Evolutionary conservation across 2,888 invertebrate species (phyloP).

Genomic region (Drosophila dives): DNA sequence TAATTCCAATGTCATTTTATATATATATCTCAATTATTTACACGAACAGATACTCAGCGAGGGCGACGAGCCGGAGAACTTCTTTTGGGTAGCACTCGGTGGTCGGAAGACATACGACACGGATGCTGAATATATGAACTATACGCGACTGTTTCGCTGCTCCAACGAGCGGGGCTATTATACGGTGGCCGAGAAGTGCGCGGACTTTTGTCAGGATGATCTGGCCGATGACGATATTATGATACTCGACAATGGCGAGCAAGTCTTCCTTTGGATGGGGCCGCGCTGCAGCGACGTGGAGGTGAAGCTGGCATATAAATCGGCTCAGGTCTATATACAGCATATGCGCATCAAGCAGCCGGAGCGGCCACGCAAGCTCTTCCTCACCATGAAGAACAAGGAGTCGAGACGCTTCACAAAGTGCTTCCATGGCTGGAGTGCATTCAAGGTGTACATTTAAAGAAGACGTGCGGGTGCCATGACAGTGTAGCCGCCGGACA

Average conservation of each 20-base stretch:
- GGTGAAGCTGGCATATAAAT: slow-evolving; percentile 99
- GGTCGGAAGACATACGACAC: slow-evolving; percentile 95
- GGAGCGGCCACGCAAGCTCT: slow-evolving; percentile 94
- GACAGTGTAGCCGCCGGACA: slow-evolving; percentile 59
- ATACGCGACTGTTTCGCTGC: slow-evolving; percentile 97
- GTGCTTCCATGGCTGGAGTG: slow-evolving; percentile 99
- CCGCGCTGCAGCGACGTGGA: slow-evolving; percentile 99
- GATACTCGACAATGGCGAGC: slow-evolving; percentile 99
- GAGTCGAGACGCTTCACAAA: slow-evolving; percentile 97
- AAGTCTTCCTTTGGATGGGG: slow-evolving; percentile 99
- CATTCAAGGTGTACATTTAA: slow-evolving; percentile 88
- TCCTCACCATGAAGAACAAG: slow-evolving; percentile 97
- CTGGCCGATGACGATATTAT: slow-evolving; percentile 99
- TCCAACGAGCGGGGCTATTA: slow-evolving; percentile 99
- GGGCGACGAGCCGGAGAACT: slow-evolving; percentile 98
- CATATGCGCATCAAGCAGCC: slow-evolving; percentile 98
- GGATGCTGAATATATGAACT: slow-evolving; percentile 96
- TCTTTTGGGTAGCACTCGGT: slow-evolving; percentile 98
- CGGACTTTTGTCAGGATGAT: slow-evolving; percentile 92
- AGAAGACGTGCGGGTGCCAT: slow-evolving; percentile 55
- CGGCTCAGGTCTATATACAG: slow-evolving; percentile 99
- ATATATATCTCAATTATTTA: background rate
- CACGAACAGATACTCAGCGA: slow-evolving; percentile 90
- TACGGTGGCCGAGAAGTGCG: slow-evolving; percentile 98
- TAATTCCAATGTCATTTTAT: background rate